phyloP scores from a whole-genome alignment of 2,797 vertebrate species.

The Hydrophis major region DNA sequence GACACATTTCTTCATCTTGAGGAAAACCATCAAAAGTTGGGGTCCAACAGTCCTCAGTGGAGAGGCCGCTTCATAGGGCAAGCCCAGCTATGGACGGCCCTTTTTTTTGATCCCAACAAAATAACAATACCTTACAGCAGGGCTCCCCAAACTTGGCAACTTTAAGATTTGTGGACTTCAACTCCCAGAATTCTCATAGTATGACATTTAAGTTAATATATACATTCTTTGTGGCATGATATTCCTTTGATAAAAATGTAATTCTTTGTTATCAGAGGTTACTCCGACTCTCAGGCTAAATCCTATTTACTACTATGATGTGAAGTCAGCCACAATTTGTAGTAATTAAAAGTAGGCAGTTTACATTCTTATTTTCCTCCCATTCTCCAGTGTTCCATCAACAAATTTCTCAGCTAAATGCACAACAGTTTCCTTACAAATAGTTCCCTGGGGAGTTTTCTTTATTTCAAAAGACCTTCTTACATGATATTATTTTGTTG shows the following conservation, averaged over 20 bases:
- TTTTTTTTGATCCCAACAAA: neutral
- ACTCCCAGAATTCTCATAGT: too few species aligned
- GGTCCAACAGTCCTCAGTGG: neutral
- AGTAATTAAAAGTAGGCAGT: slow-evolving; percentile 35
- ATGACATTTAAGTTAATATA: slow-evolving; percentile 64
- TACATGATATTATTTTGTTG: neutral
- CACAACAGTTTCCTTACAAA: slow-evolving; percentile 12
- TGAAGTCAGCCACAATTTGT: slow-evolving; percentile 31
- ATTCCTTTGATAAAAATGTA: slow-evolving; percentile 58
- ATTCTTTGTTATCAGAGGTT: slow-evolving; percentile 40
- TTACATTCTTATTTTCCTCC: slow-evolving; percentile 2
- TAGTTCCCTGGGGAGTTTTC: neutral
- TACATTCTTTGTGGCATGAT: slow-evolving; percentile 62
- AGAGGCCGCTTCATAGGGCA: neutral
- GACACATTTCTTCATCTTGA: neutral
- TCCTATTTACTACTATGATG: slow-evolving; percentile 38
- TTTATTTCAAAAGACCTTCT: neutral
- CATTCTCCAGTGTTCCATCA: slow-evolving; percentile 8
- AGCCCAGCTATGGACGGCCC: neutral
- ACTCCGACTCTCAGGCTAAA: slow-evolving; percentile 25
- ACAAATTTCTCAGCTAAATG: slow-evolving; percentile 38
- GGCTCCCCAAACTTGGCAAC: too few species aligned
- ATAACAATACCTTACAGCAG: neutral
- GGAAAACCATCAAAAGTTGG: neutral
- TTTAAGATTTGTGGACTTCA: too few species aligned